A percentile compares a stretch with the other conserved stretches of the same genome.
Conservation (phyloP, 2,797 vertebrate species). For the Phataginus tetradactyla region DNA sequence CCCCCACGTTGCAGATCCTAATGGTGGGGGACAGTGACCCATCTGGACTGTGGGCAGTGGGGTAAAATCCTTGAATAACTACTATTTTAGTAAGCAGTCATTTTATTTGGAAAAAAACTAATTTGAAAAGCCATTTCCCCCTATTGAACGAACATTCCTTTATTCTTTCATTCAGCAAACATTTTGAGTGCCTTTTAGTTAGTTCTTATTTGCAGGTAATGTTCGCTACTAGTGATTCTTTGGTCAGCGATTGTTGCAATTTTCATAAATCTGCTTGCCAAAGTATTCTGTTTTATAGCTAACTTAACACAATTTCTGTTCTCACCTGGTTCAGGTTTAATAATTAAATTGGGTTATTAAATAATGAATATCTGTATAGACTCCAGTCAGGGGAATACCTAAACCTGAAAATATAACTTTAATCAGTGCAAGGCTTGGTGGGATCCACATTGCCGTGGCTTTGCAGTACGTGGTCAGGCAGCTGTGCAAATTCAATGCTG, state of each 20-base stretch:
- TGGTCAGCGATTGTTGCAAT: neutral
- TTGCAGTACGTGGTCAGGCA: neutral
- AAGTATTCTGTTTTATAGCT: neutral
- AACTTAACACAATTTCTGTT: neutral
- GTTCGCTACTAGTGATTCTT: neutral
- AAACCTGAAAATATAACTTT: neutral
- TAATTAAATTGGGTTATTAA: conserved; percentile 41
- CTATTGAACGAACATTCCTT: neutral
- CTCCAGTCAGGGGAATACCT: neutral
- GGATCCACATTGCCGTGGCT: neutral
- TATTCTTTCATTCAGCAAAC: neutral
- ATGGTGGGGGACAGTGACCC: neutral
- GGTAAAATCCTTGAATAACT: neutral
- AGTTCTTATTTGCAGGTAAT: neutral
- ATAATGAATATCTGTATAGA: neutral
- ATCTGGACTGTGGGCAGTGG: accelerated
- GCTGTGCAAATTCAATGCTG: neutral
- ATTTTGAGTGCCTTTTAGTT: neutral
- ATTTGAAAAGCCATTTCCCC: neutral
- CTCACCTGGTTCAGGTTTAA: conserved; percentile 48
- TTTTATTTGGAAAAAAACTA: neutral
- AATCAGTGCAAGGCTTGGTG: neutral
- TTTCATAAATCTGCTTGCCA: neutral
- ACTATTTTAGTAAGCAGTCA: neutral
- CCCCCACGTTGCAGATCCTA: accelerated